phyloP scores from a whole-genome alignment of 2,797 vertebrate genomes.

The Poliocrania exsul region DNA sequence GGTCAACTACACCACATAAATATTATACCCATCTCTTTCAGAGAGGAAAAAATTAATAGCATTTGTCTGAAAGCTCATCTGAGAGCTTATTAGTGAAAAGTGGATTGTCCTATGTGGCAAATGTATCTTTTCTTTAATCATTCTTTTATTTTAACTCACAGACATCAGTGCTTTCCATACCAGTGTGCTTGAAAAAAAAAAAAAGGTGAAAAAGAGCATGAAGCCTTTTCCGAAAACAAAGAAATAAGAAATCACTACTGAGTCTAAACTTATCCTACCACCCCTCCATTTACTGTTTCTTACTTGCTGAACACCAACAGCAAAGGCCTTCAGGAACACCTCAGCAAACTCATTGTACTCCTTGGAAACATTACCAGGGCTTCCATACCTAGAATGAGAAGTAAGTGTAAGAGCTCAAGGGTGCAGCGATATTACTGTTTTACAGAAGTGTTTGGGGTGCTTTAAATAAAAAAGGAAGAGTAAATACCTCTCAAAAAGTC shows the following conservation, averaged over 20 bases:
- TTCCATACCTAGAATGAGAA: slow-evolving; percentile 89
- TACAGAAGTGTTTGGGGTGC: neutral
- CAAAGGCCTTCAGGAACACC: slow-evolving; percentile 97
- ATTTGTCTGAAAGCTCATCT: neutral
- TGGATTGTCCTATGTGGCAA: neutral
- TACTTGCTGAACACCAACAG: slow-evolving; percentile 96
- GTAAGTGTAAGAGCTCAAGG: neutral
- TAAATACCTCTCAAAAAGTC: slow-evolving; percentile 94
- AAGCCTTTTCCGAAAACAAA: neutral
- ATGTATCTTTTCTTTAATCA: neutral
- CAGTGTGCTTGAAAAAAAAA: neutral
- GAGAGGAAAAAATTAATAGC: neutral
- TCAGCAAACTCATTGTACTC: slow-evolving; percentile 98
- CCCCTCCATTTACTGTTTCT: neutral
- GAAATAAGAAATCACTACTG: neutral
- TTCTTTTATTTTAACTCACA: neutral
- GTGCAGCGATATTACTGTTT: neutral
- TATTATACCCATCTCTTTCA: neutral
- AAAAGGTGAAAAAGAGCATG: neutral
- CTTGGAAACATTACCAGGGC: slow-evolving; percentile 98
- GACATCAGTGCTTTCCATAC: neutral
- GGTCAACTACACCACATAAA: neutral
- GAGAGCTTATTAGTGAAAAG: neutral
- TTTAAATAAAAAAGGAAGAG: neutral
- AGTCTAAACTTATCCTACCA: neutral